Base-by-base conservation (phyloP, 2,888 invertebrate species). In the Mamestra brassicae region DNA sequence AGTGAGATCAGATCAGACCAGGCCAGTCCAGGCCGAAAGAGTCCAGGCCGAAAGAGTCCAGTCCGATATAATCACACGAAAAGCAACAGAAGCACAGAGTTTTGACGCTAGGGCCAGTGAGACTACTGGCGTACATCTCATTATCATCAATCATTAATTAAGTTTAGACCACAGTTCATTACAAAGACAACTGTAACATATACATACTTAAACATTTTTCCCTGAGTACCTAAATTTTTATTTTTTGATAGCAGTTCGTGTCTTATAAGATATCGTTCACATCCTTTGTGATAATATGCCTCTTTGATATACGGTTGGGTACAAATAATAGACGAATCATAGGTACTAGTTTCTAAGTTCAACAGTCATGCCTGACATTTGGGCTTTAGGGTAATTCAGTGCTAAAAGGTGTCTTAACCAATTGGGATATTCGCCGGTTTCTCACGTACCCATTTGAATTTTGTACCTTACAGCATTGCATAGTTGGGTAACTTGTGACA, bases 281-380 rank as follows among this genome's bases (percentile, higher is more conserved):
- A 74, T 68, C 55, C 45, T 79, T 62, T 65, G 76, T 47, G 42
- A n/a, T n/a, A n/a, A n/a, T 42, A 26, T 55, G 26, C 11, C 4
- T 11, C 47, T 55, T 54, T 36, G 11, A 45, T 2, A 15, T 66
- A 38, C 13, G 42, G 52, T 47, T 54, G 10, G 8, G 42, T 45
- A 26, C n/a, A 5, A 54, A 57, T n/a, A 76, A 4, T 58, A 76
- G 38, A 61, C 36, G 15, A 62, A 76, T 42, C 52, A 52, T n/a
- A n/a, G n/a, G n/a, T 65, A 81, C 55, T 76, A 63, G 15, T 50
- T 67, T 47, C 45, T 64, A n/a, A 54, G 71, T 68, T 82, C 63
- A 80, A 82, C 17, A 71, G n/a, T 57, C 63, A 71, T 64, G 64
- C 83, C 77, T 80, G 80, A 64, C 78, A 80, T 82, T 77, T 77